A percentile compares a stretch with the other conserved stretches of the same genome.
phyloP scores from a whole-genome alignment of 1,140 invertebrate genomes.

The Trichogramma pretiosum region DNA sequence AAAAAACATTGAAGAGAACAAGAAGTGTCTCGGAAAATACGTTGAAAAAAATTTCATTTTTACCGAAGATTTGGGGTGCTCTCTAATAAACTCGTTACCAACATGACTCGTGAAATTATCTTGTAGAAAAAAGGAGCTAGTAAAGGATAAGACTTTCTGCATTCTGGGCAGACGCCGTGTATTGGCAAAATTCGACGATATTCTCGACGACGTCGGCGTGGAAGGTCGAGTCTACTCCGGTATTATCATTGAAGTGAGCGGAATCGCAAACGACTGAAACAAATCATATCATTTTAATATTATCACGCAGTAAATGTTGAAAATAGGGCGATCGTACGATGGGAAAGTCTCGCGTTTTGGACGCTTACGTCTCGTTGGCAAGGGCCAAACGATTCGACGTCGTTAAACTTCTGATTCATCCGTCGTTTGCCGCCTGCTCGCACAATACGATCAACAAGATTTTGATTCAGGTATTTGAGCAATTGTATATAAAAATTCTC shows the following conservation, averaged over 20 bases:
- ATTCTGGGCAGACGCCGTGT: slow-evolving; percentile 33
- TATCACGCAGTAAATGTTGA: neutral
- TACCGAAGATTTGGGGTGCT: too few relatives aligned
- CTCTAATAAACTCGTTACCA: too few relatives aligned
- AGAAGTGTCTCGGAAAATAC: too few relatives aligned
- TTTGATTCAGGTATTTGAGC: slow-evolving; percentile 26
- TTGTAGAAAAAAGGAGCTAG: too few relatives aligned
- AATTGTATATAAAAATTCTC: too few relatives aligned
- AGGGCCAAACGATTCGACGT: slow-evolving; percentile 35
- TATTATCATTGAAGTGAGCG: slow-evolving; percentile 34
- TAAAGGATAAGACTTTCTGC: too few relatives aligned
- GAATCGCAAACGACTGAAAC: too few relatives aligned
- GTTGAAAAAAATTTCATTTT: too few relatives aligned
- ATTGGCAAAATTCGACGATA: slow-evolving; percentile 27
- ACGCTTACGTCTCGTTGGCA: slow-evolving; percentile 39
- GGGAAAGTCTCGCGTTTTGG: slow-evolving; percentile 49
- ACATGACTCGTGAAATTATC: too few relatives aligned
- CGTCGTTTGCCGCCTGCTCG: slow-evolving; percentile 17
- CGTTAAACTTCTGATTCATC: slow-evolving; percentile 27
- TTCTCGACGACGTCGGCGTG: slow-evolving; percentile 31
- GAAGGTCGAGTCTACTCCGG: slow-evolving; percentile 27
- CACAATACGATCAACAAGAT: slow-evolving; percentile 23
- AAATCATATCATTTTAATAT: too few relatives aligned
- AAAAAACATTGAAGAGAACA: too few relatives aligned
- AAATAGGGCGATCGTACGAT: slow-evolving; percentile 38